A percentile compares a stretch with the other conserved stretches of the same genome.
Conservation (phyloP, 2,113 vertebrate genomes). For the Gobius niger region DNA sequence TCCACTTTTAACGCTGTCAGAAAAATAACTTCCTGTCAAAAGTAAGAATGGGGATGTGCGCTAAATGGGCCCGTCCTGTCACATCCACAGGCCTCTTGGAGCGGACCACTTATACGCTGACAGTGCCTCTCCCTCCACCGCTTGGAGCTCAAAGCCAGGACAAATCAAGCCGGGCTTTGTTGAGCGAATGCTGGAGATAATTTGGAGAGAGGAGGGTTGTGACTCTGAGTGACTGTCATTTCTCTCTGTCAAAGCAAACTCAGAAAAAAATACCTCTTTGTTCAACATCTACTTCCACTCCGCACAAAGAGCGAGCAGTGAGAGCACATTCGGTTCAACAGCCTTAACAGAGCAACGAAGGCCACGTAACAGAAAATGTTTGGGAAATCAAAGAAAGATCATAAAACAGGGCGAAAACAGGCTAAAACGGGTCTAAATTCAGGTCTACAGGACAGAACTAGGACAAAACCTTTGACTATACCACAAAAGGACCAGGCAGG, state of each 20-base stretch:
- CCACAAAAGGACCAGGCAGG: too few relatives aligned
- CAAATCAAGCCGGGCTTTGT: conserved; percentile 58
- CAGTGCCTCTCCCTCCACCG: conserved; percentile 31
- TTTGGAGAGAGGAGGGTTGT: conserved; percentile 37
- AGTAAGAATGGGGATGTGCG: conserved; percentile 14
- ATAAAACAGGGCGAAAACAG: too few relatives aligned
- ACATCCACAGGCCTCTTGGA: conserved; percentile 31
- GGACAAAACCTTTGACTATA: too few relatives aligned
- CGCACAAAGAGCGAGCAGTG: background rate
- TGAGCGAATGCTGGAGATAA: conserved; percentile 30
- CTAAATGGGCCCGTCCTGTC: conserved; percentile 29
- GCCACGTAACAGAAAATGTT: background rate
- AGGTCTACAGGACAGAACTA: too few relatives aligned
- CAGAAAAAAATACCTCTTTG: conserved; percentile 38
- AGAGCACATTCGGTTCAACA: background rate
- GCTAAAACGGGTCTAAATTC: too few relatives aligned
- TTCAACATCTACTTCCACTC: conserved; percentile 11
- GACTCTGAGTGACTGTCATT: conserved; percentile 50
- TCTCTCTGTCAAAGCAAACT: conserved; percentile 43
- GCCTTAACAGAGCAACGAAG: background rate
- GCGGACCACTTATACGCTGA: conserved; percentile 50
- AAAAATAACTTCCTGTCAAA: conserved; percentile 9
- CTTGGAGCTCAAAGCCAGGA: conserved; percentile 47
- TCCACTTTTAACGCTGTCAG: background rate
- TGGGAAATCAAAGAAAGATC: too few relatives aligned